Evolutionary conservation across 2,888 invertebrate species (phyloP).

Genomic region (Aethes cnicana): DNA sequence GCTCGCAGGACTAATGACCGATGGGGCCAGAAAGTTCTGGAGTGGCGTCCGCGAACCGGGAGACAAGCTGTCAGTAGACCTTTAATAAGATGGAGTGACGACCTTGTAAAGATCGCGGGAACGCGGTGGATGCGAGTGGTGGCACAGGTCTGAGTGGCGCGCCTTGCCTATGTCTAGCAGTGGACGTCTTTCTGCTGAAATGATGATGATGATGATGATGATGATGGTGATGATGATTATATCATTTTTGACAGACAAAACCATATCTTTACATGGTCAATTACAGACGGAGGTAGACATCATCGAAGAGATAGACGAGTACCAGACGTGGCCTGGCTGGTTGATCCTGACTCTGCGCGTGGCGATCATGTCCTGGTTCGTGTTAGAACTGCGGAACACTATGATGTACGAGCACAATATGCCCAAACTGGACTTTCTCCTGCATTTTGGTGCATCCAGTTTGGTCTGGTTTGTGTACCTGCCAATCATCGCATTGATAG

Average conservation of each 20-base stretch:
- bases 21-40: no score
- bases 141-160: no score
- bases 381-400: conserved; percentile 85
- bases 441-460: conserved; percentile 98
- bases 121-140: no score
- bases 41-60: no score
- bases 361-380: conserved; percentile 94
- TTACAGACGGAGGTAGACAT: conserved; percentile 96
- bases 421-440: conserved; percentile 93
- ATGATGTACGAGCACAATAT: conserved; percentile 81
- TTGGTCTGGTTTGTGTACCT: conserved; percentile 99
- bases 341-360: conserved; percentile 93
- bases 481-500: conserved; percentile 96
- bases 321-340: conserved; percentile 99
- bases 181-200: no score
- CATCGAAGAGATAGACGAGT: conserved; percentile 97
- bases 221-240: not conserved
- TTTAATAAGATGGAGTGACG: no score
- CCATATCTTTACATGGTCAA: not conserved
- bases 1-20: no score
- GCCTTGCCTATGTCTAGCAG: no score
- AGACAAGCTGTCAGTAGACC: no score
- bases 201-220: no score
- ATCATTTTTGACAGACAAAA: not conserved
- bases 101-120: no score